Percentiles rank a stretch among this genome's conserved stretches.
phyloP scores from a whole-genome alignment of 2,113 vertebrate genomes.

The Silurus asotus region DNA sequence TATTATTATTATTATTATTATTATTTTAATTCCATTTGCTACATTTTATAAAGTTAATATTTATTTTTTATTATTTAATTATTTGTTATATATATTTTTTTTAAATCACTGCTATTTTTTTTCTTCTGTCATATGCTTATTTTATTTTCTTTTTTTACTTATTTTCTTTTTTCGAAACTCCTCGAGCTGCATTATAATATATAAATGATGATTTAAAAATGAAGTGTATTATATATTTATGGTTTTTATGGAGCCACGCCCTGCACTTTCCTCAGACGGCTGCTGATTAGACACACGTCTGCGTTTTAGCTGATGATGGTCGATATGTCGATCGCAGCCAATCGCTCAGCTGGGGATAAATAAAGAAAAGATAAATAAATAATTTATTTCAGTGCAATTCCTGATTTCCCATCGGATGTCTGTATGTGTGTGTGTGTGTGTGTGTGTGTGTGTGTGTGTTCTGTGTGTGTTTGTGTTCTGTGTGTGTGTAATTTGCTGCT shows the following conservation, averaged over 20 bases:
- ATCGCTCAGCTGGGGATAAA: not conserved
- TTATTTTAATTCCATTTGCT: not conserved
- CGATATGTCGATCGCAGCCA: not conserved
- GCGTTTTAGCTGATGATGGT: not conserved
- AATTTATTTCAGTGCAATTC: not conserved
- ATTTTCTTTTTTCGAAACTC: not conserved
- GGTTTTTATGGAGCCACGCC: not conserved
- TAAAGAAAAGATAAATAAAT: not conserved
- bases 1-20: not conserved
- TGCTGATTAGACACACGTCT: not conserved
- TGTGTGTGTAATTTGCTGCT: conserved; percentile 41
- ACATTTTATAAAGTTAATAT: not conserved
- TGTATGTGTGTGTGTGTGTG: not conserved
- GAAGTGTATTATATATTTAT: not conserved
- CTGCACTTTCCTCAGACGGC: not conserved
- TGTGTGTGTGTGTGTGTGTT: conserved; percentile 17
- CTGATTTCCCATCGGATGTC: conserved; percentile 23
- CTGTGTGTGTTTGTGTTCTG: not conserved
- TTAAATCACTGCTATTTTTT: not conserved
- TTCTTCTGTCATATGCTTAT: not conserved
- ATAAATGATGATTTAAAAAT: not conserved
- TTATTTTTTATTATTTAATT: not conserved
- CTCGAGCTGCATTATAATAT: not conserved
- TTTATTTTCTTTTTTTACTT: no score
- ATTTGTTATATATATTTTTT: not conserved